Evolutionary conservation across 2,797 vertebrate species (phyloP).

Genomic region (Poecilia gillii): DNA sequence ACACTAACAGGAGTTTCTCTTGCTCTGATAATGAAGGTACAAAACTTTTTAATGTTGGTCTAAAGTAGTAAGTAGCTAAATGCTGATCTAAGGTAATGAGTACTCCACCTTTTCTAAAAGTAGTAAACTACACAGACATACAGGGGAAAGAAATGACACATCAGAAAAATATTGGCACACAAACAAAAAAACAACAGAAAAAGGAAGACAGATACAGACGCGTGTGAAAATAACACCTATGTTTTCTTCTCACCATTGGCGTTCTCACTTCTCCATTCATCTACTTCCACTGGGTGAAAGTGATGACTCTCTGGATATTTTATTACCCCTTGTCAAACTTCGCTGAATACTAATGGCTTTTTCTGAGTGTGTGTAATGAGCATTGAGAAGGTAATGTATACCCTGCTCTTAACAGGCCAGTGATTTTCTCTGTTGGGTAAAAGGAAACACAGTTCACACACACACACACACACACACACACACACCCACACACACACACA

Average conservation of each 20-base stretch:
- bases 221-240: slow-evolving; percentile 18
- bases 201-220: not conserved
- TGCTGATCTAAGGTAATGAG: no score
- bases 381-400: slow-evolving; percentile 63
- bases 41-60: no score
- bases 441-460: slow-evolving; percentile 27
- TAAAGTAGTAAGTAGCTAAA: no score
- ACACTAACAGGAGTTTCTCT: no score
- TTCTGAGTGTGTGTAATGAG: slow-evolving; percentile 67
- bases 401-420: slow-evolving; percentile 63
- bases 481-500: slow-evolving; percentile 15
- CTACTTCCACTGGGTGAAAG: slow-evolving; percentile 56
- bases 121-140: no score
- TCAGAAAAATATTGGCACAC: no score
- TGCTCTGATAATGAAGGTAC: no score
- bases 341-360: slow-evolving; percentile 66
- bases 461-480: slow-evolving; percentile 15
- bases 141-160: no score
- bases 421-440: slow-evolving; percentile 56
- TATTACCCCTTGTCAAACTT: slow-evolving; percentile 62
- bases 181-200: no score
- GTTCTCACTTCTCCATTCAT: slow-evolving; percentile 8
- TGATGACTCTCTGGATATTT: slow-evolving; percentile 59
- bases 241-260: slow-evolving; percentile 43
- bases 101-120: no score